Evolutionary conservation across 1,140 invertebrate species (phyloP).

Genomic region (Eufriesea mexicana): DNA sequence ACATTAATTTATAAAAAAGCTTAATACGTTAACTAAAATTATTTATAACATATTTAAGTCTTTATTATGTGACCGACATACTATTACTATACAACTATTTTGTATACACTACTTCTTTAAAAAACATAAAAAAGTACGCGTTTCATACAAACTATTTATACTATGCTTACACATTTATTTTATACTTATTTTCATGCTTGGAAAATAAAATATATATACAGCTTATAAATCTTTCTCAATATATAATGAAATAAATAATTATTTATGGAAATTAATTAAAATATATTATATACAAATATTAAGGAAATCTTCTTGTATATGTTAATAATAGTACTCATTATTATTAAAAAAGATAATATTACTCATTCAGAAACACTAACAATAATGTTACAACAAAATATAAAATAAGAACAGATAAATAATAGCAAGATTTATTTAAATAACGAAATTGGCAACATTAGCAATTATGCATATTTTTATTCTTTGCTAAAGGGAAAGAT

Average conservation of each 20-base stretch:
- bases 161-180: conserved; percentile 26
- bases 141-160: conserved; percentile 8
- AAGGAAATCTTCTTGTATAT: neutral
- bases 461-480: neutral
- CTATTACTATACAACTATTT: neutral
- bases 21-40: neutral
- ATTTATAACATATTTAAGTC: neutral
- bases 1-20: neutral
- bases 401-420: neutral
- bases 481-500: neutral
- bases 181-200: conserved; percentile 25
- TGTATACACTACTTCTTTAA: neutral
- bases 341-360: neutral
- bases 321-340: neutral
- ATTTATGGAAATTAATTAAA: neutral
- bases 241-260: neutral
- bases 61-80: neutral
- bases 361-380: neutral
- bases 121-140: neutral
- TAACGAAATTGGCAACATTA: neutral
- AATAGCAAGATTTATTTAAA: neutral
- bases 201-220: conserved; percentile 13
- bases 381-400: neutral
- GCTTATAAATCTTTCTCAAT: neutral
- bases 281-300: neutral